These are phyloP conservation scores for Irena cyanogastra DNA, from an alignment of 2,113 vertebrate genomes.

Conservation along the genomic window DNA sequence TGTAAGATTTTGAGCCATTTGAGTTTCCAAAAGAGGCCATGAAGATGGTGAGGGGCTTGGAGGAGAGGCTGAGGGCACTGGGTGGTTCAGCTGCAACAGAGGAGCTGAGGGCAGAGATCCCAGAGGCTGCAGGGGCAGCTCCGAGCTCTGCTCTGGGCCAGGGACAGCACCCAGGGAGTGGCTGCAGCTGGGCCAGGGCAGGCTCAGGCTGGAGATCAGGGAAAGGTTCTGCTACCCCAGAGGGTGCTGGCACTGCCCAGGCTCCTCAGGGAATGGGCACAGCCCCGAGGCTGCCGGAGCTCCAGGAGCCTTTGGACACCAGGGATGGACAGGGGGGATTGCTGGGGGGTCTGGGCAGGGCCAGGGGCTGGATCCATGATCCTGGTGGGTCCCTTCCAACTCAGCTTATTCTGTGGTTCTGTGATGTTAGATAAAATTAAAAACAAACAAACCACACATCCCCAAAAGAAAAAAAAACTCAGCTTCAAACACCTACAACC, in stretches of 20 bases:
- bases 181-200: neutral
- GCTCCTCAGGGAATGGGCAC: neutral
- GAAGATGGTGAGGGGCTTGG: neutral
- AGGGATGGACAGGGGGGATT: neutral
- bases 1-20: neutral
- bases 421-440: neutral
- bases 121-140: neutral
- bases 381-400: fast-evolving
- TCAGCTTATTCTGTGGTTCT: neutral
- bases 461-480: neutral
- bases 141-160: neutral
- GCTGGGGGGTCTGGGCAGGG: neutral
- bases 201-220: neutral
- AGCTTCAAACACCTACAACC: neutral
- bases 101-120: neutral
- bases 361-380: neutral
- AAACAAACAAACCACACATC: neutral
- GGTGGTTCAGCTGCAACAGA: neutral
- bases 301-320: neutral
- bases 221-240: neutral
- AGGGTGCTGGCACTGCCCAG: neutral
- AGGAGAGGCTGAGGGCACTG: neutral
- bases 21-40: neutral
- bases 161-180: neutral
- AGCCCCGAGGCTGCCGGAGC: neutral